Evolutionary conservation across 1,140 invertebrate species (phyloP).

Genomic region (Wasmannia auropunctata): DNA sequence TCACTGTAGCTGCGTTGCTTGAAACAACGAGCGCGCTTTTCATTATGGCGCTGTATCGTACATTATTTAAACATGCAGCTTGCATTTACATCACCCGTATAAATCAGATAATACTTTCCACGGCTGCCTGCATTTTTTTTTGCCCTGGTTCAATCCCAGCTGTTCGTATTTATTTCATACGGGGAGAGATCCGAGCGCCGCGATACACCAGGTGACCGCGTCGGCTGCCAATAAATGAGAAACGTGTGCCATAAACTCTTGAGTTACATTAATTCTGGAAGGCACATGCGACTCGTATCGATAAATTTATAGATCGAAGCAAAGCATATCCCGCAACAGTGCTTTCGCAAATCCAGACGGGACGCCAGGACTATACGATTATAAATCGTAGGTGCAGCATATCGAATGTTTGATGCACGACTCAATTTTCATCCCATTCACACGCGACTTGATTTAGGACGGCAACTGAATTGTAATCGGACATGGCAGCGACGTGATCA

Average conservation of each 20-base stretch:
- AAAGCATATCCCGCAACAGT: background rate
- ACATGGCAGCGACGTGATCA: background rate
- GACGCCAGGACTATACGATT: background rate
- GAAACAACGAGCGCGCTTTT: background rate
- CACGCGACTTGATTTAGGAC: background rate
- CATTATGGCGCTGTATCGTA: background rate
- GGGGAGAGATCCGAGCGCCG: background rate
- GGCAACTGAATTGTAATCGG: background rate
- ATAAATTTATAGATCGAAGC: slow-evolving; percentile 17
- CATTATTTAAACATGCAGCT: slow-evolving; percentile 39
- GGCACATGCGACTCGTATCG: background rate
- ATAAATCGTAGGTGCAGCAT: background rate
- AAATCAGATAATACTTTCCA: slow-evolving; percentile 37
- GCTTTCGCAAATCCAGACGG: background rate
- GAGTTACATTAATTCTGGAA: slow-evolving; percentile 48
- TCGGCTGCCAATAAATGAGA: slow-evolving; percentile 40
- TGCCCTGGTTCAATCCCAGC: slow-evolving; percentile 12
- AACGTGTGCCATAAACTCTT: slow-evolving; percentile 25
- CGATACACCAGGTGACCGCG: background rate
- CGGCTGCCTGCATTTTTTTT: slow-evolving; percentile 14
- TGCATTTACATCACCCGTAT: slow-evolving; percentile 34
- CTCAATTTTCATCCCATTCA: slow-evolving; percentile 30
- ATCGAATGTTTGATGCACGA: background rate
- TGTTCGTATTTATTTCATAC: slow-evolving; percentile 42
- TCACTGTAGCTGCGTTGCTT: background rate